Base-by-base conservation (phyloP, 2,113 vertebrate genomes). In the Prunella himalayana region DNA sequence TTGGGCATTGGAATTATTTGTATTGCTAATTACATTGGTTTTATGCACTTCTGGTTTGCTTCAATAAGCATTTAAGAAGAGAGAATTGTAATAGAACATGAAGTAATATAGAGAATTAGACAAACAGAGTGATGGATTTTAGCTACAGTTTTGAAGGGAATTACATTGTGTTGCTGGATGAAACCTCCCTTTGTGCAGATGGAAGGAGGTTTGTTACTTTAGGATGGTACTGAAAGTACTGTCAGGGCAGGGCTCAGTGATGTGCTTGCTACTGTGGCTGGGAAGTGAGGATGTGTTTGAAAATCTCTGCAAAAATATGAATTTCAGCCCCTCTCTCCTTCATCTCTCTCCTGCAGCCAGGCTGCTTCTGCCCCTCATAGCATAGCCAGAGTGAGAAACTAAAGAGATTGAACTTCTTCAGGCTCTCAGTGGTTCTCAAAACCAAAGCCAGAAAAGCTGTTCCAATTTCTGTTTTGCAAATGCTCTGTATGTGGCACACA, bases 31-130 rank as follows among this genome's bases (percentile, higher is more conserved):
- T 96, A 35, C 64, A 72, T 90, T 86, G 85, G 47, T 71, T 91
- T 95, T 94, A 72, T 88, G 75, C 0, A 8, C 89, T 95, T 90
- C 82, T 83, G 87, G 72, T 77, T 96, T 97, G 95, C 95, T 96
- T 95, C 95, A 97, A 83, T 90, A 97, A 94, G 88, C 89, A 88
- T 97, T 93, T 96, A 97, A 90, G 97, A 92, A 94, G 64, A 90
- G 61, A 93, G 93, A 17, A 88, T 97, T 96, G 71, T 89, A 96
- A 93, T 45, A 91, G 95, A 91, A 84, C 76, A 73, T 96, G 87
- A 97, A 97, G 88, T 86, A 95, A 96, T 84, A 96, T 2, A 18
- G 92, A 97, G 70, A 96, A 97, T 94, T 95, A 95, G 95, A 96
- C 96, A 97, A 97, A 96, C 80, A 97, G 75, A 82, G 68, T 89